These are phyloP conservation scores for Cheilosia variabilis DNA, from an alignment of 2,888 invertebrate species.

Conservation along the genomic window DNA sequence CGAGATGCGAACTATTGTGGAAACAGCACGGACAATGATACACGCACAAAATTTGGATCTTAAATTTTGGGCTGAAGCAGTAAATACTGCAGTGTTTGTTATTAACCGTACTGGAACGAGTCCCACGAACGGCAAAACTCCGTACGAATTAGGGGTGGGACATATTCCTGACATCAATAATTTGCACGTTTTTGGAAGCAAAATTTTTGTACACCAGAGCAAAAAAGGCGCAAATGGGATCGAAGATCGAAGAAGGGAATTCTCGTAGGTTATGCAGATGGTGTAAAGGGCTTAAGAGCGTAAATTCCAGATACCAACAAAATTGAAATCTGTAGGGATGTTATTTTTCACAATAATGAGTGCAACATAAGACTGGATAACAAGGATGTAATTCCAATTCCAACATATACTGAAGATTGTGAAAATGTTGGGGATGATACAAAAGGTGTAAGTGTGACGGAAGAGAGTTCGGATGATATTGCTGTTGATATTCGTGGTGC, in stretches of 20 bases:
- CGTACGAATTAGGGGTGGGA: constrained; percentile 76
- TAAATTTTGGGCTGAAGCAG: constrained; percentile 81
- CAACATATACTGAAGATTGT: neutral
- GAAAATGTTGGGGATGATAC: neutral
- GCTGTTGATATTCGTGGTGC: constrained; percentile 4
- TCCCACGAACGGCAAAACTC: constrained; percentile 71
- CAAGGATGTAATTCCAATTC: neutral
- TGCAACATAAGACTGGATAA: neutral
- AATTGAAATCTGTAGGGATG: constrained; percentile 54
- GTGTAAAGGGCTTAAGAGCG: constrained; percentile 55
- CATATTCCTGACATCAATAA: constrained; percentile 20
- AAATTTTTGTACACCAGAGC: constrained; percentile 43
- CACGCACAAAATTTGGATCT: constrained; percentile 70
- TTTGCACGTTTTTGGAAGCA: constrained; percentile 43
- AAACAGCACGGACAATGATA: constrained; percentile 77
- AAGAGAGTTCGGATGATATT: neutral
- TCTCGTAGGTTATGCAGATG: constrained; percentile 58
- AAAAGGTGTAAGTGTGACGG: neutral
- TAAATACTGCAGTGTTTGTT: constrained; percentile 76
- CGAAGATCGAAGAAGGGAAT: constrained; percentile 41
- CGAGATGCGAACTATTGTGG: constrained; percentile 79
- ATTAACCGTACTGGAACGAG: constrained; percentile 78
- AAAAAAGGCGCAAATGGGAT: constrained; percentile 57
- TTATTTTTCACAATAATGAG: constrained; percentile 28
- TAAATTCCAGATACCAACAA: constrained; percentile 49